These are phyloP conservation scores for Heliconius hortense DNA, from an alignment of 2,888 invertebrate species.

Conservation along the genomic window DNA sequence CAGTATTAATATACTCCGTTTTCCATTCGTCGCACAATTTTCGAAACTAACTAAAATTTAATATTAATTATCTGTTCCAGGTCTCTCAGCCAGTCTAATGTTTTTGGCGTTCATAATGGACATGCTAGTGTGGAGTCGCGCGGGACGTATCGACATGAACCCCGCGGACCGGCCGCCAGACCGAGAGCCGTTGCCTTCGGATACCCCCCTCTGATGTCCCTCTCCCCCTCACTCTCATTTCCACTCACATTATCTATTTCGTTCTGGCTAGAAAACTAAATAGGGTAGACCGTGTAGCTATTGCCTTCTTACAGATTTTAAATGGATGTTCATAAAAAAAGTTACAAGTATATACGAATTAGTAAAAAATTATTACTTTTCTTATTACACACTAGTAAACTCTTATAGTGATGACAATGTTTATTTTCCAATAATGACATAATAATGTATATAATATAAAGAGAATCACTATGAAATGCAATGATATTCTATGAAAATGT, in stretches of 20 bases:
- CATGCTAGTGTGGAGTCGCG: slow-evolving; percentile 93
- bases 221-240: not conserved
- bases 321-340: not conserved
- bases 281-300: not conserved
- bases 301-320: not conserved
- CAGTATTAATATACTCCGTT: too few relatives aligned
- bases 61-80: slow-evolving; percentile 67
- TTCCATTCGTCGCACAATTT: too few relatives aligned
- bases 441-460: too few relatives aligned
- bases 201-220: slow-evolving; percentile 69
- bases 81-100: slow-evolving; percentile 92
- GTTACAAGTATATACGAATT: too few relatives aligned
- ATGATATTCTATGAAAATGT: too few relatives aligned
- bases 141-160: slow-evolving; percentile 89
- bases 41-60: not conserved
- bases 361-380: too few relatives aligned
- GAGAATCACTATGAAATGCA: too few relatives aligned
- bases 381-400: too few relatives aligned
- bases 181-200: slow-evolving; percentile 45
- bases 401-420: too few relatives aligned
- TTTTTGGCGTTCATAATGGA: slow-evolving; percentile 94
- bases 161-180: slow-evolving; percentile 63
- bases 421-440: too few relatives aligned
- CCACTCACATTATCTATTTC: not conserved
- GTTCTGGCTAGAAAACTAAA: not conserved